These are phyloP conservation scores for Pogonocichla stellata DNA, from an alignment of 2,113 vertebrate genomes.

Conservation along the genomic window DNA sequence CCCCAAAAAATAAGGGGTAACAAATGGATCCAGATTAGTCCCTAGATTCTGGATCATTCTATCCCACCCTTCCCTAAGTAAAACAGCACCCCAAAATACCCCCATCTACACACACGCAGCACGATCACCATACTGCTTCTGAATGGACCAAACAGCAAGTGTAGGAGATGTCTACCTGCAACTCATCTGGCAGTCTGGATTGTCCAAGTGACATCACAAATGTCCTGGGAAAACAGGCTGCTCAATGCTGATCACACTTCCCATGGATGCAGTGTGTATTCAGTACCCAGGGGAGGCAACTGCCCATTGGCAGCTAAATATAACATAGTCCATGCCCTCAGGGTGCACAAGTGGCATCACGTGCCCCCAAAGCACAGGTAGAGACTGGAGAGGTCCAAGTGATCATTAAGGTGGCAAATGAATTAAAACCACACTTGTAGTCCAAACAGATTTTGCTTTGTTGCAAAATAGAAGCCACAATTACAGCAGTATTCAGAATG, in stretches of 20 bases:
- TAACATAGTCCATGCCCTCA: background rate
- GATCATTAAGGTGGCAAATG: accelerated
- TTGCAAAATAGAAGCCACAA: background rate
- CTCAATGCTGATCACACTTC: background rate
- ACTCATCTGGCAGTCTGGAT: background rate
- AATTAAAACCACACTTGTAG: background rate
- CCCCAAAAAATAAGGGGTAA: background rate
- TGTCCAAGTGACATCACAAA: background rate
- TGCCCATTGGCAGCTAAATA: background rate
- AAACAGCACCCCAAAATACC: background rate
- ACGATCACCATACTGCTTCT: background rate
- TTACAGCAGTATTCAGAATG: background rate
- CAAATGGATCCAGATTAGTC: background rate
- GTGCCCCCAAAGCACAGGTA: background rate
- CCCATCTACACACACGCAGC: background rate
- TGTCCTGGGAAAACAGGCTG: background rate
- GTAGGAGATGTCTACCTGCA: background rate
- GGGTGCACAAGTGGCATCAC: background rate
- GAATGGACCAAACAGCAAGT: background rate
- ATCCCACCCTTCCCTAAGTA: background rate
- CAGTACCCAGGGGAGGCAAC: background rate
- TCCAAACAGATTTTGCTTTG: background rate
- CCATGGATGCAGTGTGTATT: accelerated
- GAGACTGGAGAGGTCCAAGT: background rate
- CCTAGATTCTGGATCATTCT: background rate